These are phyloP conservation scores for Larimichthys polyactis DNA, from an alignment of 2,113 vertebrate species.

Conservation along the genomic window DNA sequence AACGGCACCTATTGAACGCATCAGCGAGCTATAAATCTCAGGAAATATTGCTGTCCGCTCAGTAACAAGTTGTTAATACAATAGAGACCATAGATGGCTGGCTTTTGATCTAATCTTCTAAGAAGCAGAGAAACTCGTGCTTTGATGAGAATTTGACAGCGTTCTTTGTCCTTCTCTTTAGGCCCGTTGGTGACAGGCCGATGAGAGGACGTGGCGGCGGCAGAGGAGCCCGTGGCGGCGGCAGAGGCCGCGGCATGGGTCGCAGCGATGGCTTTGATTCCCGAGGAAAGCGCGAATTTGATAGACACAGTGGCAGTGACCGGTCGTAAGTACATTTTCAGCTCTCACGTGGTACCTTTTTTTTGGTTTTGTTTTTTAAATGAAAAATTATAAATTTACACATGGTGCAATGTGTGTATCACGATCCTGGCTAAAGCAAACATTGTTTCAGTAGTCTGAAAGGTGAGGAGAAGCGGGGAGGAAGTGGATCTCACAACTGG, in stretches of 20 bases:
- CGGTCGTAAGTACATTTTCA: constrained; percentile 90
- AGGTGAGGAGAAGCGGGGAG: constrained; percentile 97
- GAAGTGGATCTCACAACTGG: constrained; percentile 99
- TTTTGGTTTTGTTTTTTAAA: not conserved
- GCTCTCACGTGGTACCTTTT: not conserved
- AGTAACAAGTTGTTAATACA: not conserved
- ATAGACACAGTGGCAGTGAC: constrained; percentile 98
- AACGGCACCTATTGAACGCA: not conserved
- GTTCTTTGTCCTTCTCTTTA: constrained; percentile 52
- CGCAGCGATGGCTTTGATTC: constrained; percentile 96
- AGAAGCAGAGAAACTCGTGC: not conserved
- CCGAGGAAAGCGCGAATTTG: constrained; percentile 97
- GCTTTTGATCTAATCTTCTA: not conserved
- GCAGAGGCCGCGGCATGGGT: constrained; percentile 94
- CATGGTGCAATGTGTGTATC: not conserved
- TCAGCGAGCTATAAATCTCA: not conserved
- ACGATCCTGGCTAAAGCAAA: constrained; percentile 62
- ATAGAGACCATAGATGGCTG: not conserved
- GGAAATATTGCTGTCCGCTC: not conserved
- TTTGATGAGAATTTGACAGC: not conserved
- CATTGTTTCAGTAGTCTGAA: constrained; percentile 96
- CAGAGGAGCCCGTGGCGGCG: constrained; percentile 86
- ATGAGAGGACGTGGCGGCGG: constrained; percentile 92
- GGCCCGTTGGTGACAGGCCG: constrained; percentile 91
- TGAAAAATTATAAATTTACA: not conserved